Base-by-base conservation (phyloP, 2,888 invertebrate species). In the Pristionchus fissidentatus region DNA sequence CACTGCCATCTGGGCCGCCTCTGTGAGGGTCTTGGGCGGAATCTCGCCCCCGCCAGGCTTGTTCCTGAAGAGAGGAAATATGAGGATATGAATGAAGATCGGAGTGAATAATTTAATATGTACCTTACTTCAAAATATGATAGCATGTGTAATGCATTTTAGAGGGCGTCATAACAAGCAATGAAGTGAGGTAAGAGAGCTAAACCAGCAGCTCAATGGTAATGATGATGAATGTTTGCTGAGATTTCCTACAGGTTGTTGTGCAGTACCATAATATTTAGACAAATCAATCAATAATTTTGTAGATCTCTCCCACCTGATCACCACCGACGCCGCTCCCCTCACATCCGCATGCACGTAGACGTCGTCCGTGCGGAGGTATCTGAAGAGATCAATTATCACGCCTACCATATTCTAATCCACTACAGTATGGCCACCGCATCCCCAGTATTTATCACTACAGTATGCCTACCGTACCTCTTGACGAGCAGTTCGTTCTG, bases 401-500 rank as follows among this genome's bases (percentile, higher is more conserved):
- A 78, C 1, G 29, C 22, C 32, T 2, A 38, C 13, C 2, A n/a
- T n/a, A n/a, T n/a, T n/a, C 22, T 15, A 70, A 3, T 35, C 22
- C 19, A 10, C 1, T 3, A 41, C 22, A n/a, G 4, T 35, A 29
- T 38, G 57, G 26, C 26, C 29, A 57, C 32, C 7, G 10, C 73
- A 78, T 29, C 10, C 49, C 43, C 70, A 38, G n/a, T n/a, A n/a
- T 43, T 10, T 10, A 35, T 19, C 19, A 5, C 15, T 4, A 52
- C 15, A 52, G 52, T 52, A 52, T 52, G 52, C 4, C n/a, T 3
- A 15, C 22, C 35, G 22, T 15, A 88, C 87, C 85, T 95, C 93
- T 98, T 99, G n/a, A 98, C 98, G 83, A 99, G 95, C 83, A 98
- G 92, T 93, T 99, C 99, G 93, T 99, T 99, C 93, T 99, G 99